These are phyloP conservation scores for Gisinianus flammeolus DNA, from an alignment of 2,888 invertebrate genomes.

Conservation along the genomic window DNA sequence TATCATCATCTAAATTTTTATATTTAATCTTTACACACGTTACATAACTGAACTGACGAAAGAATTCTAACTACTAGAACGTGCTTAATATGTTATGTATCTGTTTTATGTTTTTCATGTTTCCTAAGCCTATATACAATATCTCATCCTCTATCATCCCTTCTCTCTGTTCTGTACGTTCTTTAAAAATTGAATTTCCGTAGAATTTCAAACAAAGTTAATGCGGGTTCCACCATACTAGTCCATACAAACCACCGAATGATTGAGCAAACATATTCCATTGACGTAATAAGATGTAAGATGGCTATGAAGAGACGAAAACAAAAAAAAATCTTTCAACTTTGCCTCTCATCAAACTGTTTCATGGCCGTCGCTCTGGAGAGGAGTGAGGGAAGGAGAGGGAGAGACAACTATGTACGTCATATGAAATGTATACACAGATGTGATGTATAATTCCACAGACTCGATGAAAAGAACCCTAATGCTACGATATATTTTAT, in stretches of 20 bases:
- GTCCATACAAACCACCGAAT: background rate
- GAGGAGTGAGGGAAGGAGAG: background rate
- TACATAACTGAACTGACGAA: too few species aligned
- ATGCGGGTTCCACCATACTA: background rate
- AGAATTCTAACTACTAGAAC: background rate
- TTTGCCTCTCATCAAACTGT: background rate
- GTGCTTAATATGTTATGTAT: too few species aligned
- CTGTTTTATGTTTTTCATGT: too few species aligned
- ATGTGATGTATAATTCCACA: background rate
- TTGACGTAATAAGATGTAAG: conserved; percentile 12
- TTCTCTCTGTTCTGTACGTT: background rate
- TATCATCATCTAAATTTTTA: background rate
- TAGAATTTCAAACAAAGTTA: background rate
- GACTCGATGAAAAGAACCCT: too few species aligned
- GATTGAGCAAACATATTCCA: background rate
- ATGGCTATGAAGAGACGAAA: background rate
- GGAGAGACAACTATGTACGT: background rate
- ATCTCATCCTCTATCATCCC: background rate
- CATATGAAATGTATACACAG: background rate
- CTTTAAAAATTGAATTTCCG: background rate
- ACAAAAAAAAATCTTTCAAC: background rate
- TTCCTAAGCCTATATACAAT: too few species aligned
- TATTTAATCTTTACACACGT: background rate
- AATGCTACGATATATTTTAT: too few species aligned
- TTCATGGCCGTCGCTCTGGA: background rate